phyloP scores from a whole-genome alignment of 1,140 invertebrate genomes.

The Daktulosphaira vitifoliae region DNA sequence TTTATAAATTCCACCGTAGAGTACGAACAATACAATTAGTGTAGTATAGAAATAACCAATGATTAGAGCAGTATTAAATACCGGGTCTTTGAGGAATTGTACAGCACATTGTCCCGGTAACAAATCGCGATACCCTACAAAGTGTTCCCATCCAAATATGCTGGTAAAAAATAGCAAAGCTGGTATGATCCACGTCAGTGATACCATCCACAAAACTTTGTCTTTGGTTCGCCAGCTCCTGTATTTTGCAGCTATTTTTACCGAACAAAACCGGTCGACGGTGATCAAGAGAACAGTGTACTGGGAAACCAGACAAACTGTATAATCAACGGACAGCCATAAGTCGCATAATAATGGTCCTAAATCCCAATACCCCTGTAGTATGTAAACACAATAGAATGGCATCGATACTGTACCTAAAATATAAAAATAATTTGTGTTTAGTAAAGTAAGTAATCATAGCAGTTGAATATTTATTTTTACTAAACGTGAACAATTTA shows the following conservation, averaged over 20 bases:
- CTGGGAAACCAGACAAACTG: constrained; percentile 96
- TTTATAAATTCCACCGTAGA: constrained; percentile 97
- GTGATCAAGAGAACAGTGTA: constrained; percentile 98
- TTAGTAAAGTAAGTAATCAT: too few relatives aligned
- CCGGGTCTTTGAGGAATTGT: constrained; percentile 94
- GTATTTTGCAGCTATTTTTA: constrained; percentile 97
- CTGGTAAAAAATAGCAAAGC: constrained; percentile 94
- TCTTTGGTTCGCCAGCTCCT: constrained; percentile 93
- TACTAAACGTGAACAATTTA: too few relatives aligned
- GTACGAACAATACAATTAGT: constrained; percentile 79
- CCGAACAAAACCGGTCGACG: constrained; percentile 96
- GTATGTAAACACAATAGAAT: constrained; percentile 91
- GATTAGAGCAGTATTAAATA: constrained; percentile 96
- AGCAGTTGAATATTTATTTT: too few relatives aligned
- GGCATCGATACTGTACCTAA: constrained; percentile 88
- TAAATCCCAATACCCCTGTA: constrained; percentile 94
- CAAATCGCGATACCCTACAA: constrained; percentile 83
- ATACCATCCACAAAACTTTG: constrained; percentile 83
- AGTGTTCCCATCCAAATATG: constrained; percentile 99
- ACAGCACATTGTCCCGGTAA: constrained; percentile 86
- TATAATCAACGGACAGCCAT: constrained; percentile 98
- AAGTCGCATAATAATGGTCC: constrained; percentile 93
- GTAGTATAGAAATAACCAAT: constrained; percentile 98
- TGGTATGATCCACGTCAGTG: constrained; percentile 97
- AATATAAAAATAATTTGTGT: constrained; percentile 22